A percentile compares a stretch with the other conserved stretches of the same genome.
These are phyloP conservation scores for Stichopus chloronotus DNA, from an alignment of 35 echinoderm and acorn worm genomes.

Conservation along the genomic window DNA sequence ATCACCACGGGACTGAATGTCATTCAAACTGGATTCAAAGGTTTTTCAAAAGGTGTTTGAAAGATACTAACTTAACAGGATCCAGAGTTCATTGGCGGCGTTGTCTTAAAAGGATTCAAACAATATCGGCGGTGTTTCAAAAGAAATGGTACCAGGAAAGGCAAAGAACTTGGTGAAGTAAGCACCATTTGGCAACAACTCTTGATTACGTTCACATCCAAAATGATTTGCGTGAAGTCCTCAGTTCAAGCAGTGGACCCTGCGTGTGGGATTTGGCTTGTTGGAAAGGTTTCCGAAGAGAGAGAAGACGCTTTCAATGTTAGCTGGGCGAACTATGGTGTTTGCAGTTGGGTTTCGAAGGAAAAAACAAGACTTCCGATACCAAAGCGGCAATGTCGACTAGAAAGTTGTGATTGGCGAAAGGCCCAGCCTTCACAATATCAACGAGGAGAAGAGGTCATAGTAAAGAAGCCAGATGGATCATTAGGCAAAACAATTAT, in stretches of 20 bases:
- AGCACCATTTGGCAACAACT: too few relatives aligned
- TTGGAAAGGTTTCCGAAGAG: background rate
- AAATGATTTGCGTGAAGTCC: background rate
- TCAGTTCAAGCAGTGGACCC: slow-evolving; percentile 16
- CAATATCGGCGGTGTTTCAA: too few relatives aligned
- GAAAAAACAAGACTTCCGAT: background rate
- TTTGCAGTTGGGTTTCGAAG: background rate
- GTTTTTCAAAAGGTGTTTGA: too few relatives aligned
- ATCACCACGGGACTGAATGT: too few relatives aligned
- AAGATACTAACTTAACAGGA: too few relatives aligned
- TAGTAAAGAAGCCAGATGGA: background rate
- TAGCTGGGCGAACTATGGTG: background rate
- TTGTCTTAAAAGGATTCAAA: too few relatives aligned
- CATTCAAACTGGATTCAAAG: too few relatives aligned
- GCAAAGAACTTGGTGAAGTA: too few relatives aligned
- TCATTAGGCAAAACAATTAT: background rate
- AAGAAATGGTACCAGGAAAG: too few relatives aligned
- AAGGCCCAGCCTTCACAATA: background rate
- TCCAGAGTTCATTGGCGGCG: too few relatives aligned
- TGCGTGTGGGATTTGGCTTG: slow-evolving; percentile 4
- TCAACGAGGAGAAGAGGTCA: background rate
- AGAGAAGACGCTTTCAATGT: background rate
- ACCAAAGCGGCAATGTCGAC: background rate
- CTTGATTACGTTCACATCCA: too few relatives aligned
- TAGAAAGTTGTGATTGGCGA: background rate